A percentile compares a stretch with the other conserved stretches of the same genome.
Conservation (phyloP, 1,140 invertebrate genomes). For the Cotesia typhae region DNA sequence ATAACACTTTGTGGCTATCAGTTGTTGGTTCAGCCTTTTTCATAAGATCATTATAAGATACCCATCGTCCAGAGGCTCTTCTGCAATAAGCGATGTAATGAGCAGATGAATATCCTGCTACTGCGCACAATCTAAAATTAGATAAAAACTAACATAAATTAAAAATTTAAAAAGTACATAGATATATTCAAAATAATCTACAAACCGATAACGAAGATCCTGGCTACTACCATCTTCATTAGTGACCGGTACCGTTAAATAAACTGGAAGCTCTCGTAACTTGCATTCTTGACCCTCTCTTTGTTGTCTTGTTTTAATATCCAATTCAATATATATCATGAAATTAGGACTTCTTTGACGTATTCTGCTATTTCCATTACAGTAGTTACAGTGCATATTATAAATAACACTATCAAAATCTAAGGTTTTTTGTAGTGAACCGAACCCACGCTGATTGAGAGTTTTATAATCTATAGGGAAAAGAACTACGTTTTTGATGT, state of each 20-base stretch:
- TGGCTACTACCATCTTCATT: slow-evolving; percentile 2
- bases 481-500: neutral
- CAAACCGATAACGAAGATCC: slow-evolving; percentile 9
- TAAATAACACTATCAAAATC: neutral
- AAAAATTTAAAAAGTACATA: neutral
- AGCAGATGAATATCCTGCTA: neutral
- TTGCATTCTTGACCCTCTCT: neutral
- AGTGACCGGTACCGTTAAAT: slow-evolving; percentile 2
- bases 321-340: neutral
- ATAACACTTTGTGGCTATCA: neutral
- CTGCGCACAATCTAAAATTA: slow-evolving; percentile 1
- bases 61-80: slow-evolving; percentile 2
- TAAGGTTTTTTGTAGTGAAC: slow-evolving; percentile 6
- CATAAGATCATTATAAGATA: slow-evolving; percentile 4
- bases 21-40: neutral
- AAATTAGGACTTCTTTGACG: neutral
- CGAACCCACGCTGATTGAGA: neutral
- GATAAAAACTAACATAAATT: neutral
- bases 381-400: slow-evolving; percentile 3
- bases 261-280: neutral
- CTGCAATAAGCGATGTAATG: slow-evolving; percentile 4
- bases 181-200: neutral
- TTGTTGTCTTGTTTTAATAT: neutral
- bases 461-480: neutral
- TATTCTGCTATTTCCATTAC: neutral